These are phyloP conservation scores for Danaus melanippus DNA, from an alignment of 1,140 invertebrate genomes.

Conservation along the genomic window DNA sequence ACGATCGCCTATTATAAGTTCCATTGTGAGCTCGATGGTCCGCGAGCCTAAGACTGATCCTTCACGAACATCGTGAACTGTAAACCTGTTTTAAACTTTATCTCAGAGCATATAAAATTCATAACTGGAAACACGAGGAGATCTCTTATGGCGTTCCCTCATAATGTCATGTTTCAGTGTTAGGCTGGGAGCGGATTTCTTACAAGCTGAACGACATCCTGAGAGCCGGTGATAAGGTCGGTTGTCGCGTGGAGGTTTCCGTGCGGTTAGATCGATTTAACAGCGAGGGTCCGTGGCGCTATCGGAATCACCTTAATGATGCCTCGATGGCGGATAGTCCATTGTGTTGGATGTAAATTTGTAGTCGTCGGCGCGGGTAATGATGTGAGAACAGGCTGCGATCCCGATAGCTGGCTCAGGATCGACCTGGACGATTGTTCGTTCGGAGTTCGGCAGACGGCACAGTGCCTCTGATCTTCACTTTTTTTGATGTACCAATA, in stretches of 20 bases:
- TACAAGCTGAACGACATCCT: constrained; percentile 21
- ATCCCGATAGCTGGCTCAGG: constrained; percentile 60
- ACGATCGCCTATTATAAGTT: constrained; percentile 61
- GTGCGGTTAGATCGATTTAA: constrained; percentile 33
- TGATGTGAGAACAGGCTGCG: constrained; percentile 72
- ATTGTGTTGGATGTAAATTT: constrained; percentile 72
- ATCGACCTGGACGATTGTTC: constrained; percentile 43
- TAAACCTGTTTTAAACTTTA: constrained; percentile 41
- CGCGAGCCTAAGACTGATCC: constrained; percentile 49
- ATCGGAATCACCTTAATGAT: constrained; percentile 72
- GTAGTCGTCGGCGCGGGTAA: constrained; percentile 72
- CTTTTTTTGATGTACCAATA: constrained; percentile 13
- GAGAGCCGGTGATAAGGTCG: constrained; percentile 19
- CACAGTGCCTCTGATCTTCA: constrained; percentile 26
- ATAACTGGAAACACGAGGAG: constrained; percentile 37
- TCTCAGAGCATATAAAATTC: constrained; percentile 29
- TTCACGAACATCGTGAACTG: constrained; percentile 33
- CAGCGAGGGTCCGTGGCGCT: constrained; percentile 44
- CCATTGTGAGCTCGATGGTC: constrained; percentile 59
- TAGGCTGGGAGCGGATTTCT: constrained; percentile 30
- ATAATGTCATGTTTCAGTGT: constrained; percentile 16
- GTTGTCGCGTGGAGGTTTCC: constrained; percentile 20
- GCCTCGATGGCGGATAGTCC: constrained; percentile 70
- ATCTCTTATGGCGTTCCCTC: constrained; percentile 65
- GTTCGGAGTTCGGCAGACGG: constrained; percentile 15